These are phyloP conservation scores for Ispidina picta DNA, from an alignment of 2,797 vertebrate genomes.

Conservation along the genomic window DNA sequence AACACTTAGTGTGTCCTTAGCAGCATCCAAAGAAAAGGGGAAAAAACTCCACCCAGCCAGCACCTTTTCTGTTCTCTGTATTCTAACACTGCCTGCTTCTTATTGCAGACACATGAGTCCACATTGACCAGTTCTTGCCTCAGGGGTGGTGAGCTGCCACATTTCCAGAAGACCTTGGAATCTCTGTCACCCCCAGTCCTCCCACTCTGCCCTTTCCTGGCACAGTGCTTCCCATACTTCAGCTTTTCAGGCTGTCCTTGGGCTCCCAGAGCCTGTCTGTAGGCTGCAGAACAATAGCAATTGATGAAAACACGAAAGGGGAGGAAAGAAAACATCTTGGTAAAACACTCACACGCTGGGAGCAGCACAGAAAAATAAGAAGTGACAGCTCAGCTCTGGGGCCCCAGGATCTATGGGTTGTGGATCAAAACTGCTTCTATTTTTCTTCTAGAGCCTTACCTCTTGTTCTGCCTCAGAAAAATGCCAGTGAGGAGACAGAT, in stretches of 20 bases:
- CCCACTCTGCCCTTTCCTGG: slow-evolving; percentile 45
- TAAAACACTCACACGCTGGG: slow-evolving; percentile 23
- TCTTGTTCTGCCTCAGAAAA: slow-evolving; percentile 17
- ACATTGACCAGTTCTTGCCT: background rate
- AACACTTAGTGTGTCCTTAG: background rate
- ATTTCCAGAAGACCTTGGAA: slow-evolving; percentile 37
- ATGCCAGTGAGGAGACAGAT: slow-evolving; percentile 11
- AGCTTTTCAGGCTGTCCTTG: slow-evolving; percentile 29
- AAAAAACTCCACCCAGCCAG: background rate
- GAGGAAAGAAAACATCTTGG: slow-evolving; percentile 24
- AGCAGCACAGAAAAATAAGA: slow-evolving; percentile 47
- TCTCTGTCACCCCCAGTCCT: background rate
- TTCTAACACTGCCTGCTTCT: background rate
- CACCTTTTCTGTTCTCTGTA: background rate
- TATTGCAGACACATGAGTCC: background rate
- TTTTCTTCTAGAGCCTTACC: background rate
- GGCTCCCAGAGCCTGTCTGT: background rate
- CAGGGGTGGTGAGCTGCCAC: background rate
- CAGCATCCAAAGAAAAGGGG: background rate
- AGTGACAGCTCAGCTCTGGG: slow-evolving; percentile 38
- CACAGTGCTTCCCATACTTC: background rate
- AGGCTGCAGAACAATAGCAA: slow-evolving; percentile 50
- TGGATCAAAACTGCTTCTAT: background rate
- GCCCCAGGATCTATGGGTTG: slow-evolving; percentile 4
- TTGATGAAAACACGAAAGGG: slow-evolving; percentile 18